Evolutionary conservation across 2,797 vertebrate species (phyloP), one percentile per base, ranked within the genome.

Genomic region (Coendou prehensilis): DNA sequence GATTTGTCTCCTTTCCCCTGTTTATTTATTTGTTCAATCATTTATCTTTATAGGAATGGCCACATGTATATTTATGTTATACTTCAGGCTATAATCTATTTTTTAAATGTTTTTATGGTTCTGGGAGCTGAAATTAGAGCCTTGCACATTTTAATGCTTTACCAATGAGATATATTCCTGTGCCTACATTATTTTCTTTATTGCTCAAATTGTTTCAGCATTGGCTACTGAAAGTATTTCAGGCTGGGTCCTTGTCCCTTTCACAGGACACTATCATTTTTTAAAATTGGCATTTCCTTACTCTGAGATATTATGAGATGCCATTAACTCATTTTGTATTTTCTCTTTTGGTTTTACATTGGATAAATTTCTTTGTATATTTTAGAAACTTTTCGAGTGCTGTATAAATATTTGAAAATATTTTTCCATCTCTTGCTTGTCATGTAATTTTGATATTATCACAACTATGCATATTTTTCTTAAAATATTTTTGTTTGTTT

Each of bases 401-500:
- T 76, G 0, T 82, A 54, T 76, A 89, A 96, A 97, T 88, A 86
- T 82, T 82, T 59, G 23, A 33, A 92, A 88, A 56, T 86, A 56
- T 82, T 95, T 95, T 92, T 56, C 56, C 20, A 79, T 67, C 3
- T 87, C 47, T 75, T 67, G 2, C 41, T 93, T 75, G 15, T 57
- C 54, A 57, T 85, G 14, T 83, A 95, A 73, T 92, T 92, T 87
- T 28, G 13, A 79, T 79, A 94, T 52, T 22, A 20, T 79, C 52
- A 75, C 56, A 95, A 47, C 76, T 87, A 54, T 76, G 2, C 5
- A 52, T 76, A 69, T 59, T 79, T 95, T 95, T 85, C 76, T 67
- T 90, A 86, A 81, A 47, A 15, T 0, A 6, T 64, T 82, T 82
- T 50, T 54, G 5, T 83, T 85, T 93, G 30, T 71, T 61, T 67